Percentiles rank a stretch among this genome's conserved stretches.
Conservation (phyloP, 2,888 invertebrate genomes). For the Drosophila aldrichi region DNA sequence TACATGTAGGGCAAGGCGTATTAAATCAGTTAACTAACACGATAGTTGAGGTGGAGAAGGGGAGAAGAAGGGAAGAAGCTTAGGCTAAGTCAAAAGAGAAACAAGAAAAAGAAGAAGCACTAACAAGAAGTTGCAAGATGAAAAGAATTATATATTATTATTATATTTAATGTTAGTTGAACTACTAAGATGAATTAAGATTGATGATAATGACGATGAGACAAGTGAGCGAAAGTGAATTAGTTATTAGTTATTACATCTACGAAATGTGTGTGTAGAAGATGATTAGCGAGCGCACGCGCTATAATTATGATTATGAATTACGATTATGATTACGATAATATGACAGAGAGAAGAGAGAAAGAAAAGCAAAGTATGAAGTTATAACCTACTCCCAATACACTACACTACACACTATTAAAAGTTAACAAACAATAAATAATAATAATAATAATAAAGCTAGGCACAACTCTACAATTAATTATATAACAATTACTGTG, state of each 20-base stretch:
- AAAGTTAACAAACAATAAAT: conserved; percentile 67
- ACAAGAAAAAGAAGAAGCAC: conserved; percentile 17
- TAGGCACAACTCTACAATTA: conserved; percentile 78
- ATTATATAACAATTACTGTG: conserved; percentile 76
- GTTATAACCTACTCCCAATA: conserved; percentile 58
- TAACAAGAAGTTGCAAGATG: conserved; percentile 30
- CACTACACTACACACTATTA: conserved; percentile 61
- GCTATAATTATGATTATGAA: conserved; percentile 49
- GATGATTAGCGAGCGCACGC: conserved; percentile 42
- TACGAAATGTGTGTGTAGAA: conserved; percentile 44
- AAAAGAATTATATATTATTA: conserved; percentile 43
- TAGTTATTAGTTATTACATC: conserved; percentile 68
- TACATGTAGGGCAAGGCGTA: conserved; percentile 27
- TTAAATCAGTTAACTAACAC: conserved; percentile 48
- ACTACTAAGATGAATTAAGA: conserved; percentile 68
- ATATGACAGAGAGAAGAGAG: neutral
- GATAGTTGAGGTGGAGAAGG: conserved; percentile 1
- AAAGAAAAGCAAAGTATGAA: conserved; percentile 47
- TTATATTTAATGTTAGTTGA: conserved; percentile 79
- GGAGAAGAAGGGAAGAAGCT: conserved; percentile 9
- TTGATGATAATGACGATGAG: conserved; percentile 40
- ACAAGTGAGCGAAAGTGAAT: conserved; percentile 39
- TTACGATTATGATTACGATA: conserved; percentile 31
- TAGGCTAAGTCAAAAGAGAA: conserved; percentile 43
- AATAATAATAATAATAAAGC: conserved; percentile 42